Evolutionary conservation across 2,888 invertebrate species (phyloP).

Genomic region (Pseudococcus viburni): DNA sequence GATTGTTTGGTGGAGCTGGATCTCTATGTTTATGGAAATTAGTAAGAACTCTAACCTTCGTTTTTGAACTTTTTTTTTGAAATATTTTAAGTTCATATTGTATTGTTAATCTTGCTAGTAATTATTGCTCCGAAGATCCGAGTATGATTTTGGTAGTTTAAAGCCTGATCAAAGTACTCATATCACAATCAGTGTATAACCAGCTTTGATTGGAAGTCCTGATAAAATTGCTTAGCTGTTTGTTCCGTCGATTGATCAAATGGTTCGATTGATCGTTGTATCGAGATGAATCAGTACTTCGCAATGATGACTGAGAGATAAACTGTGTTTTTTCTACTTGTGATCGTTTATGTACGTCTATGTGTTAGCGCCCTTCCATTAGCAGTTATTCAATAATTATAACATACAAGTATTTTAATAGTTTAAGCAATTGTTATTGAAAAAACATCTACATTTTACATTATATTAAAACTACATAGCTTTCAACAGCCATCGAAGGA

Average conservation of each 20-base stretch:
- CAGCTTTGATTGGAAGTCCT: constrained; percentile 92
- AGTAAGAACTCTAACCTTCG: constrained; percentile 75
- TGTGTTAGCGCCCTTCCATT: too few species aligned
- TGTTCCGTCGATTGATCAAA: constrained; percentile 94
- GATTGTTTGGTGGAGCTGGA: constrained; percentile 91
- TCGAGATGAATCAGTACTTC: constrained; percentile 87
- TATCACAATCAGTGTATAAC: constrained; percentile 89
- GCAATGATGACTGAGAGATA: constrained; percentile 68
- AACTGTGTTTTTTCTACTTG: background rate
- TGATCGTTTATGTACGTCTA: background rate
- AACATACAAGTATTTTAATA: background rate
- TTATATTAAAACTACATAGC: background rate
- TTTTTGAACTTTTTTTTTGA: background rate
- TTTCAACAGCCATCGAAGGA: background rate
- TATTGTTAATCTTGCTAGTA: constrained; percentile 21
- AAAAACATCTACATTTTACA: background rate
- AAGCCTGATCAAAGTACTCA: constrained; percentile 82
- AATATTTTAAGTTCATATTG: background rate
- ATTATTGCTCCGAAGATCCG: constrained; percentile 9
- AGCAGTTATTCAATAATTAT: background rate
- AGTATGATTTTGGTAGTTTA: constrained; percentile 72
- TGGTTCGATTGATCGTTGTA: constrained; percentile 86
- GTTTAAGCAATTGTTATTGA: background rate
- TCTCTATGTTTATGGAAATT: constrained; percentile 96
- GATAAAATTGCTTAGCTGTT: constrained; percentile 89